A percentile compares a stretch with the other conserved stretches of the same genome.
These are phyloP conservation scores for Agapornis canus DNA, from an alignment of 2,797 vertebrate genomes.

Conservation along the genomic window DNA sequence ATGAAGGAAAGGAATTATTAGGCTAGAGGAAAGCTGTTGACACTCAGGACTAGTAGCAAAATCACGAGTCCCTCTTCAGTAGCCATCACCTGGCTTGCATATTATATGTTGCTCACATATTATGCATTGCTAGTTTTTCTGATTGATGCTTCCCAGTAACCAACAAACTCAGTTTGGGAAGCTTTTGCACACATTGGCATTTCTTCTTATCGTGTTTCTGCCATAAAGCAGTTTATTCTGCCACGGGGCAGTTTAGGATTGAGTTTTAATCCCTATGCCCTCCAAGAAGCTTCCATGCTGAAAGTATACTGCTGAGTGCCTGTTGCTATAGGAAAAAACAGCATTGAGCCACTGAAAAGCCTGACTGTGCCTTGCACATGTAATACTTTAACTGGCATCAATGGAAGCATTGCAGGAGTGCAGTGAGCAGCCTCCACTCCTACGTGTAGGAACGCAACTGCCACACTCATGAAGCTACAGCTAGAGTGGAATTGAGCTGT, in stretches of 20 bases:
- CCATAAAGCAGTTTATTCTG: not conserved
- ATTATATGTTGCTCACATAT: not conserved
- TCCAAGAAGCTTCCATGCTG: not conserved
- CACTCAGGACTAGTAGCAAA: not conserved
- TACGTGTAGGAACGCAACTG: not conserved
- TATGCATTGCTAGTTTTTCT: not conserved
- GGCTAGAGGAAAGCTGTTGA: not conserved
- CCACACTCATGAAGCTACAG: not conserved
- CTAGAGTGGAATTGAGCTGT: constrained; percentile 45
- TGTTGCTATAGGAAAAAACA: not conserved
- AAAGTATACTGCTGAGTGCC: not conserved
- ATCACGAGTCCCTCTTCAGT: not conserved
- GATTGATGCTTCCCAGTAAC: not conserved
- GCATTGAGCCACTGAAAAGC: not conserved
- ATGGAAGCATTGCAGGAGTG: not conserved
- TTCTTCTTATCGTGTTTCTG: not conserved
- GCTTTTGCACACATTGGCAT: not conserved
- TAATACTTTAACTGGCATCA: not conserved
- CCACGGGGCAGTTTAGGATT: not conserved
- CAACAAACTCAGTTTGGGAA: not conserved
- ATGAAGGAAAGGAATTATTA: not conserved
- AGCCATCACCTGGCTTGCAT: not conserved
- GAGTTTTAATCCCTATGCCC: not conserved
- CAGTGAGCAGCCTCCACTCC: not conserved
- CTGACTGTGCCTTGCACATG: not conserved